Percentiles rank a stretch among this genome's conserved stretches.
phyloP scores from a whole-genome alignment of 2,797 vertebrate genomes.

The Acanthis flammea region DNA sequence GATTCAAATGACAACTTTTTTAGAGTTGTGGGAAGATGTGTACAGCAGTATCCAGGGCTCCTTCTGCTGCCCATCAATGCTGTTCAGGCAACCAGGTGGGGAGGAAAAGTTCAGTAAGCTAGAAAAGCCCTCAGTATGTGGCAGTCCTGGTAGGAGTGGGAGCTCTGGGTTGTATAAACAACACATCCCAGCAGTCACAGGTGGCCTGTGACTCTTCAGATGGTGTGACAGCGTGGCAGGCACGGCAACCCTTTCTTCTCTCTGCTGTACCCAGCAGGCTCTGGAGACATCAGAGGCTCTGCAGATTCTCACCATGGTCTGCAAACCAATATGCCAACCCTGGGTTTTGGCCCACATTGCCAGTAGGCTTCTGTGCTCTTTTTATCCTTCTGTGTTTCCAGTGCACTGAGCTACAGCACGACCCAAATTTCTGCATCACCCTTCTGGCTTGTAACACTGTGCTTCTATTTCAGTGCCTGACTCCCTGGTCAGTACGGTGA shows the following conservation, averaged over 20 bases:
- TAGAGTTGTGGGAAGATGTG: background rate
- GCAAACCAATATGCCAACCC: background rate
- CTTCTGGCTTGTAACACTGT: background rate
- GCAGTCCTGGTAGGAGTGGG: background rate
- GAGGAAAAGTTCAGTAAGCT: background rate
- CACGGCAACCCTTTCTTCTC: background rate
- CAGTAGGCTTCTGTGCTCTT: background rate
- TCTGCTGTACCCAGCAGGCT: background rate
- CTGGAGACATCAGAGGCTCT: background rate
- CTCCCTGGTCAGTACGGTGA: background rate
- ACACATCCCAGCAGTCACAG: background rate
- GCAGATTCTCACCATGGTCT: background rate
- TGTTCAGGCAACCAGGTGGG: background rate
- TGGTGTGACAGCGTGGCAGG: background rate
- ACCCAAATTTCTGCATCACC: background rate
- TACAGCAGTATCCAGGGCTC: background rate
- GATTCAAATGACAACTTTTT: background rate
- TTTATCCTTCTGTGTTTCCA: background rate
- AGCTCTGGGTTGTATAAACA: background rate
- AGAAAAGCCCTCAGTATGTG: background rate
- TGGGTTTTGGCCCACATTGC: background rate
- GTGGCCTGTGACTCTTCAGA: background rate
- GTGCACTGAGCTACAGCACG: background rate
- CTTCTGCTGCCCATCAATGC: background rate
- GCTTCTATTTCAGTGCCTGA: conserved; percentile 15